Percentiles rank a stretch among this genome's conserved stretches.
Evolutionary conservation across 1,140 invertebrate genomes (phyloP).

Genomic region (Neodiprion fabricii): DNA sequence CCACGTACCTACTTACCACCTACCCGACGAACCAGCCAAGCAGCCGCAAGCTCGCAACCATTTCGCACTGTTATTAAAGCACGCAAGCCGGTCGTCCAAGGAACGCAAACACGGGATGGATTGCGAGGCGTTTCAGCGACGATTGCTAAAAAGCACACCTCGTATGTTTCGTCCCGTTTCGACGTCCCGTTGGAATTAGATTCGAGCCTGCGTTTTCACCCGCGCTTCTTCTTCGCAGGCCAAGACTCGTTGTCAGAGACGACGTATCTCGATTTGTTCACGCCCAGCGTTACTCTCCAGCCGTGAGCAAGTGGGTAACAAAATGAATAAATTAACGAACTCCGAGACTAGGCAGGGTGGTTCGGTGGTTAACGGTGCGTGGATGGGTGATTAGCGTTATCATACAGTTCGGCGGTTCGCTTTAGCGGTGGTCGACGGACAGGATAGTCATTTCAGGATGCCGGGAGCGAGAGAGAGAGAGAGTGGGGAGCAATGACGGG

Average conservation of each 20-base stretch:
- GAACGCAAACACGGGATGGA: no score
- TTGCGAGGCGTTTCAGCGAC: no score
- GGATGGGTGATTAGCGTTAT: constrained; percentile 1
- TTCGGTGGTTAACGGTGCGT: constrained; percentile 2
- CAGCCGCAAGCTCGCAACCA: neutral
- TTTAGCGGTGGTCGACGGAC: constrained; percentile 3
- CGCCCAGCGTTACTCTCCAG: no score
- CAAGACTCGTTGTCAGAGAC: no score
- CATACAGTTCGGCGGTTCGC: constrained; percentile 3
- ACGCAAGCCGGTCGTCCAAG: neutral
- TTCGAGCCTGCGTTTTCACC: no score
- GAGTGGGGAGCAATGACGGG: neutral
- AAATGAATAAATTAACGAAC: no score
- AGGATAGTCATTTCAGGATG: neutral
- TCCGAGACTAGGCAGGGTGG: neutral
- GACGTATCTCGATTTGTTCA: no score
- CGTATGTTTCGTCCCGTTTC: no score
- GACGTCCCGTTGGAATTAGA: no score
- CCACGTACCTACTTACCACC: neutral
- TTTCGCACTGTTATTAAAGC: neutral
- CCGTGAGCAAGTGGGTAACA: no score
- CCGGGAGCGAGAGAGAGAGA: constrained; percentile 11
- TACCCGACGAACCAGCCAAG: neutral
- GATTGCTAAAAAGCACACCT: no score
- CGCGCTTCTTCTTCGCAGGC: no score